Percentiles rank a stretch among this genome's conserved stretches.
Conservation (phyloP, 2,888 invertebrate genomes). For the Camptogramma bilineatum region DNA sequence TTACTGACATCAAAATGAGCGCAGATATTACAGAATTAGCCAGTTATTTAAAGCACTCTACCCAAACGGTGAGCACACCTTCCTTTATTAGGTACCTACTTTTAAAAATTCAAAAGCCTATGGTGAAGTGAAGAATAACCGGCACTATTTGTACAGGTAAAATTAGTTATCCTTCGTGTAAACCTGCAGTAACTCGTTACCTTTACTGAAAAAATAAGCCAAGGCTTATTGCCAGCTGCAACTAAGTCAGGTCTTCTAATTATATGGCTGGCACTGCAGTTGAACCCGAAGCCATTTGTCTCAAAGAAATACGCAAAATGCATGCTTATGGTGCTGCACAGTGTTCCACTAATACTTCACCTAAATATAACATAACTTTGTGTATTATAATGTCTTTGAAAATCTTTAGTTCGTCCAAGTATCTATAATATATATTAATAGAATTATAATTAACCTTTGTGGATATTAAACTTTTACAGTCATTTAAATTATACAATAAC, state of each 20-base stretch:
- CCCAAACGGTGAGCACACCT: constrained; percentile 2
- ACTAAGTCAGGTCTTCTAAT: constrained; percentile 21
- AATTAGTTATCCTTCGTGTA: neutral
- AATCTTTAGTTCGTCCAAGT: too few species aligned
- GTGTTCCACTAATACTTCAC: neutral
- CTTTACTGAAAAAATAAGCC: constrained; percentile 15
- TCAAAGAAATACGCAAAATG: constrained; percentile 14
- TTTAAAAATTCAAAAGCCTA: neutral
- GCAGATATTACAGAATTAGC: constrained; percentile 10
- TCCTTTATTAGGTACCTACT: constrained; percentile 7
- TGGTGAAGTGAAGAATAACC: neutral
- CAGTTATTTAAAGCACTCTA: neutral
- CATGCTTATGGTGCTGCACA: neutral
- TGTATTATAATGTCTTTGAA: too few species aligned
- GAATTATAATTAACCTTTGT: too few species aligned
- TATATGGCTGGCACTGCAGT: constrained; percentile 15
- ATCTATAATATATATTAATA: too few species aligned
- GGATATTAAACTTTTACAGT: too few species aligned
- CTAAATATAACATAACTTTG: neutral
- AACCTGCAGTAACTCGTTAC: neutral
- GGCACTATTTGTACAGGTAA: neutral
- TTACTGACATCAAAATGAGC: constrained; percentile 22
- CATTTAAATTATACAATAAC: too few species aligned
- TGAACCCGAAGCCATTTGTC: constrained; percentile 13
- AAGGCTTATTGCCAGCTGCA: constrained; percentile 10